phyloP scores from a whole-genome alignment of 2,888 invertebrate genomes.

The Agrotis exclamationis region DNA sequence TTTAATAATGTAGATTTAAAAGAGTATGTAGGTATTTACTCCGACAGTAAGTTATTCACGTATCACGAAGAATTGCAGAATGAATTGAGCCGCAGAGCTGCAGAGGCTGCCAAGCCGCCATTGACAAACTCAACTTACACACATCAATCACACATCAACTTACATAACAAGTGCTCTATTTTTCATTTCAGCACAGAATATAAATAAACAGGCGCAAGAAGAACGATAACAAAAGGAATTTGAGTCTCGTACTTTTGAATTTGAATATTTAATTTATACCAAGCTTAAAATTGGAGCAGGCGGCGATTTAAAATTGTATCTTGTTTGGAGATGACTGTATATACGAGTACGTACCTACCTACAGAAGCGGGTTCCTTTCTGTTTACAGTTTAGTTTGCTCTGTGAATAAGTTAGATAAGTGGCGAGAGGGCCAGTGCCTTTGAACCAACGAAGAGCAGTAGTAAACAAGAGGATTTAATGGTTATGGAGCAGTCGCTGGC shows the following conservation, averaged over 20 bases:
- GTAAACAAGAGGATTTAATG: conserved; percentile 86
- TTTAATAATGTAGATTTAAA: conserved; percentile 17
- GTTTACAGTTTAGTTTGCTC: conserved; percentile 80
- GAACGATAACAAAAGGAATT: conserved; percentile 69
- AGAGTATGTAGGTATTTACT: conserved; percentile 8
- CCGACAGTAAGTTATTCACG: conserved; percentile 8
- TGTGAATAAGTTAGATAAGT: conserved; percentile 83
- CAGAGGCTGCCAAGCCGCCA: not conserved
- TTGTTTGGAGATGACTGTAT: conserved; percentile 71
- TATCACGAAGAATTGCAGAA: conserved; percentile 17
- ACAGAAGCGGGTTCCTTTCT: conserved; percentile 70
- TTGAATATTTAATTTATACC: conserved; percentile 78
- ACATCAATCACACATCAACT: conserved; percentile 52
- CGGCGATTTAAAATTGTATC: conserved; percentile 74
- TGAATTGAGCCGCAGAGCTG: not conserved
- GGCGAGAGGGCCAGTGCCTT: conserved; percentile 69
- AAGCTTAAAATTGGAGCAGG: conserved; percentile 64
- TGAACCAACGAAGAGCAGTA: conserved; percentile 72
- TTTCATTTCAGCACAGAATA: conserved; percentile 62
- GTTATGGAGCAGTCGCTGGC: conserved; percentile 83
- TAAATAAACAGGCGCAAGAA: conserved; percentile 63
- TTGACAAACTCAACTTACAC: conserved; percentile 45
- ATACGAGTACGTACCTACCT: conserved; percentile 26
- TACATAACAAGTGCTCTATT: conserved; percentile 56
- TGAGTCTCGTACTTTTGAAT: conserved; percentile 69